A percentile compares a stretch with the other conserved stretches of the same genome.
Evolutionary conservation across 1,140 invertebrate genomes (phyloP).

Genomic region (Drosophila elegans): DNA sequence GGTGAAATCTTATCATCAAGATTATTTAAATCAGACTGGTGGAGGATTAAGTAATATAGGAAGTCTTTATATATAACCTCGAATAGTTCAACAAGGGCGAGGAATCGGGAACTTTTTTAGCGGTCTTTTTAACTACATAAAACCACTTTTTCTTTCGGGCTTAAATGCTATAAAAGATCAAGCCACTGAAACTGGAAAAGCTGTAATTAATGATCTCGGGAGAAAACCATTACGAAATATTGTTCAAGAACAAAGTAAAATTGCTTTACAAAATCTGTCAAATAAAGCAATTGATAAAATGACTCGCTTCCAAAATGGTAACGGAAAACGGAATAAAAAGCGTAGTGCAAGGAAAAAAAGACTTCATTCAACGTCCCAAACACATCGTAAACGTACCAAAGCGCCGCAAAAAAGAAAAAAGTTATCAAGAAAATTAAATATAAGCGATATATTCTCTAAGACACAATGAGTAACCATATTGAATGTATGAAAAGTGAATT

Average conservation of each 20-base stretch:
- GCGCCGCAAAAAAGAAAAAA: background rate
- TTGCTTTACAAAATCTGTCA: background rate
- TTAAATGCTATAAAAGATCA: too few relatives aligned
- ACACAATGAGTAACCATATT: conserved; percentile 6
- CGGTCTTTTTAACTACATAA: too few relatives aligned
- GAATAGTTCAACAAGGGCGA: background rate
- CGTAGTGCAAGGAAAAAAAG: background rate
- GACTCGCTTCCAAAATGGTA: background rate
- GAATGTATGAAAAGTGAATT: background rate
- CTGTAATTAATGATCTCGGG: background rate
- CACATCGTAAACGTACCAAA: background rate
- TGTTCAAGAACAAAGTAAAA: background rate
- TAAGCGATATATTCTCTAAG: background rate
- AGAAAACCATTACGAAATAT: conserved; percentile 1
- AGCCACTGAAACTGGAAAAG: too few relatives aligned
- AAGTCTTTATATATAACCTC: background rate
- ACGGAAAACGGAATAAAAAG: conserved; percentile 1
- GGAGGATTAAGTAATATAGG: background rate
- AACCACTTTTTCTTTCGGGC: too few relatives aligned
- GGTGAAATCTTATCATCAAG: background rate
- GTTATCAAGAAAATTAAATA: background rate
- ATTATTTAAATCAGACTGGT: background rate
- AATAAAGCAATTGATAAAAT: background rate
- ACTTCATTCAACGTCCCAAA: background rate
- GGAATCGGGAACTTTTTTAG: background rate